These are phyloP conservation scores for Monopis laevigella DNA, from an alignment of 2,888 invertebrate species.

Conservation along the genomic window DNA sequence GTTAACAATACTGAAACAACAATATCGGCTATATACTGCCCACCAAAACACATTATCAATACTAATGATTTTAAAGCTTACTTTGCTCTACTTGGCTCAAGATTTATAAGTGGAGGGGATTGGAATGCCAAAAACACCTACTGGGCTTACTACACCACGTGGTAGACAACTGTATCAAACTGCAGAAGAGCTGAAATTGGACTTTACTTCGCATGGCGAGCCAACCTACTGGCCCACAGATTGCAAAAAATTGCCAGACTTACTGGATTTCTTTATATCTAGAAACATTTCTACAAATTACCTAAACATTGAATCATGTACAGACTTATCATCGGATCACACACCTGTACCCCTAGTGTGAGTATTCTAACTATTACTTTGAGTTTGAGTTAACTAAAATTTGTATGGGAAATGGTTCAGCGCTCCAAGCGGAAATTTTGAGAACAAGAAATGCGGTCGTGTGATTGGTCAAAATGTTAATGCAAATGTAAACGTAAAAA, in stretches of 20 bases:
- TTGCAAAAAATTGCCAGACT: constrained; percentile 16
- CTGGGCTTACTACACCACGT: constrained; percentile 19
- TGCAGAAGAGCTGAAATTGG: constrained; percentile 14
- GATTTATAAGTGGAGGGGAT: constrained; percentile 19
- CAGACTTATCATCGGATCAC: constrained; percentile 21
- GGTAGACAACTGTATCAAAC: constrained; percentile 19
- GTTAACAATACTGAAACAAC: constrained; percentile 8
- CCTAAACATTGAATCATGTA: constrained; percentile 15
- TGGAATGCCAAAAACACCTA: constrained; percentile 21
- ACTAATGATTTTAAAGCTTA: constrained; percentile 14
- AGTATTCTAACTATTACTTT: too few relatives aligned
- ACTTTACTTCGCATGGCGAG: constrained; percentile 17
- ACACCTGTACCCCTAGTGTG: constrained; percentile 21
- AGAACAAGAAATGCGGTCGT: too few relatives aligned
- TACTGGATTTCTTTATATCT: constrained; percentile 15
- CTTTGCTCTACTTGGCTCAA: constrained; percentile 17
- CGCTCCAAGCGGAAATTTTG: too few relatives aligned
- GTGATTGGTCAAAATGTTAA: too few relatives aligned
- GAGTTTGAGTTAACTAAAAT: too few relatives aligned
- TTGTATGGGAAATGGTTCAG: too few relatives aligned
- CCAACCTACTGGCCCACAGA: constrained; percentile 22
- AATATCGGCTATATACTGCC: constrained; percentile 13
- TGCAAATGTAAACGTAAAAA: too few relatives aligned
- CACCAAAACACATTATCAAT: constrained; percentile 18
- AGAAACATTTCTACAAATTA: constrained; percentile 10